Percentiles rank a stretch among this genome's conserved stretches.
phyloP scores from a whole-genome alignment of 2,113 vertebrate species.

The Speoplatyrhinus poulsoni region DNA sequence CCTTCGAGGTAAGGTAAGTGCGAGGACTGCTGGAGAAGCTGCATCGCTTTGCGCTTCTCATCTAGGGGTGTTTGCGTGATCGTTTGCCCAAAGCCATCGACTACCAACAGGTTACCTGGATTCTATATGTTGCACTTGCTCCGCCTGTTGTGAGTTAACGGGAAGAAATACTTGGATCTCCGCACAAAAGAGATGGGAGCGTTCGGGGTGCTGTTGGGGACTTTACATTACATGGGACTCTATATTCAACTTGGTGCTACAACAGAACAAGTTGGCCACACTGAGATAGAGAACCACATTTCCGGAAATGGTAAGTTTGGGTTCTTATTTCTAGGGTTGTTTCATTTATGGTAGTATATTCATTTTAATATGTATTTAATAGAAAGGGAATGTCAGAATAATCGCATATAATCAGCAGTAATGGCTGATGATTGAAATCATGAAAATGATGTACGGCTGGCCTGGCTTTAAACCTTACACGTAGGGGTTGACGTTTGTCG shows the following conservation, averaged over 20 bases:
- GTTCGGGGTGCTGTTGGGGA: conserved; percentile 85
- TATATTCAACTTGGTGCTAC: conserved; percentile 87
- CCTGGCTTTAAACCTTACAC: too few species aligned
- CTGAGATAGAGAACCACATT: conserved; percentile 83
- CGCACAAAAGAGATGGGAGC: conserved; percentile 79
- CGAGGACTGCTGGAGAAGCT: conserved; percentile 22
- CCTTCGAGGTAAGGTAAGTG: conserved; percentile 13
- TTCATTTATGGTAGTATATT: too few species aligned
- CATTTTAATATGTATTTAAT: too few species aligned
- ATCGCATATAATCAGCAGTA: too few species aligned
- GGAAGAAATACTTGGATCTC: conserved; percentile 62
- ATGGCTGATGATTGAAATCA: too few species aligned
- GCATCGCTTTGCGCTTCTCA: conserved; percentile 18
- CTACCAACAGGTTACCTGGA: conserved; percentile 48
- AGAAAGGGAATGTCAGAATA: neutral
- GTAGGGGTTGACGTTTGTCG: too few species aligned
- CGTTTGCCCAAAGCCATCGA: conserved; percentile 1
- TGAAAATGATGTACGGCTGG: too few species aligned
- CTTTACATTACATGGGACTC: conserved; percentile 91
- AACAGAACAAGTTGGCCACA: conserved; percentile 78
- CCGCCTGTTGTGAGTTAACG: conserved; percentile 7
- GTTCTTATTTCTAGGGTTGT: neutral
- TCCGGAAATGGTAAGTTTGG: conserved; percentile 85
- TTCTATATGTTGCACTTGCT: conserved; percentile 19
- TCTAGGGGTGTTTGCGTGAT: neutral